These are phyloP conservation scores for Linepithema humile DNA, from an alignment of 1,140 invertebrate species.

Conservation along the genomic window DNA sequence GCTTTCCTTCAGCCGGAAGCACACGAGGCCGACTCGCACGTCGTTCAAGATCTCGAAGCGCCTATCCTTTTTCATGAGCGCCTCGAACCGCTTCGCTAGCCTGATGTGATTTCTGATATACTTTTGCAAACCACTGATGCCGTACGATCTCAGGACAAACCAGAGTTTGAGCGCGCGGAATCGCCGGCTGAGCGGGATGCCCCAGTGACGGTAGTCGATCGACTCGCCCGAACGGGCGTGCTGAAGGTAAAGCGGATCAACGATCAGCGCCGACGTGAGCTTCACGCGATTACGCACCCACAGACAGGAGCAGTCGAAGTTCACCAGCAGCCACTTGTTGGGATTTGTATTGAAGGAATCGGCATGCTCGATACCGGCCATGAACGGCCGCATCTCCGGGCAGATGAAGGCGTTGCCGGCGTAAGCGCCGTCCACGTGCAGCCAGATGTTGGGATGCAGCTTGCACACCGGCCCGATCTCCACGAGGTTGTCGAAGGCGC, in stretches of 20 bases:
- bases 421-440: conserved; percentile 93
- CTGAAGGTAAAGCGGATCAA: conserved; percentile 96
- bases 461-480: conserved; percentile 93
- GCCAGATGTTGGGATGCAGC: conserved; percentile 87
- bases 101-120: conserved; percentile 95
- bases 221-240: conserved; percentile 91
- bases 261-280: conserved; percentile 96
- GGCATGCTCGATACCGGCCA: conserved; percentile 92
- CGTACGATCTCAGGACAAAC: conserved; percentile 94
- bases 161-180: conserved; percentile 95
- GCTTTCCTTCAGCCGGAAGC: conserved; percentile 88
- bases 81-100: conserved; percentile 94
- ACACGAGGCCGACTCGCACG: conserved; percentile 90
- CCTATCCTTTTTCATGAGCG: conserved; percentile 89
- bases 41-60: conserved; percentile 94
- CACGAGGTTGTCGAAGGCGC: conserved; percentile 92
- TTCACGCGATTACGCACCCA: conserved; percentile 96
- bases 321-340: conserved; percentile 96
- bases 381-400: conserved; percentile 91
- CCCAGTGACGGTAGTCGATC: conserved; percentile 96
- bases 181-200: conserved; percentile 93
- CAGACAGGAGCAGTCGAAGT: conserved; percentile 95
- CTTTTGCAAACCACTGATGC: conserved; percentile 91
- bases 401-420: conserved; percentile 94
- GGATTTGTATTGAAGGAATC: conserved; percentile 97